These are phyloP conservation scores for Cephalopachus bancanus DNA, from an alignment of 2,797 vertebrate genomes.

Conservation along the genomic window DNA sequence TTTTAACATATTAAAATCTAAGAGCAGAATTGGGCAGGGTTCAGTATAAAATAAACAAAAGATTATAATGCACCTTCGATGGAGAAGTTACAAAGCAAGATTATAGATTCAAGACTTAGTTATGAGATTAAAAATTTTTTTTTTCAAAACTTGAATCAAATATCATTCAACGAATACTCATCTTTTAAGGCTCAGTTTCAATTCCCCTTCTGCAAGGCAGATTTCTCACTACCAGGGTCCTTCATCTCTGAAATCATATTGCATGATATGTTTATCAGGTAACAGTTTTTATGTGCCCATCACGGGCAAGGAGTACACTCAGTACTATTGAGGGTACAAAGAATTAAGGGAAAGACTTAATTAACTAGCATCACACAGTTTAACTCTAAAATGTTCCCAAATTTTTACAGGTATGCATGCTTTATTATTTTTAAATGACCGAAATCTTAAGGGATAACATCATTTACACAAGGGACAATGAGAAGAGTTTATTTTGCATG, in stretches of 20 bases:
- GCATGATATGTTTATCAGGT: not conserved
- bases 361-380: not conserved
- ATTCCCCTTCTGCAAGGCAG: not conserved
- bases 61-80: conserved; percentile 23
- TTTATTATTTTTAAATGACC: conserved; percentile 44
- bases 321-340: not conserved
- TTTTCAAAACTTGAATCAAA: no score
- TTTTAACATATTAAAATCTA: conserved; percentile 10
- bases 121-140: conserved; percentile 32
- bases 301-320: not conserved
- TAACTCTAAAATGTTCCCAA: conserved; percentile 36
- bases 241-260: conserved; percentile 23
- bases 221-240: not conserved
- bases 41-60: conserved; percentile 21
- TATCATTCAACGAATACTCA: not conserved
- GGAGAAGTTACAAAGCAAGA: conserved; percentile 32
- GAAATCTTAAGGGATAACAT: not conserved
- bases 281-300: not conserved
- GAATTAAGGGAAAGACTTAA: not conserved
- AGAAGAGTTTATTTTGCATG: conserved; percentile 9
- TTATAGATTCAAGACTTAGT: conserved; percentile 31
- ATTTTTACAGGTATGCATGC: conserved; percentile 1
- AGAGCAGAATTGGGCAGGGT: conserved; percentile 17
- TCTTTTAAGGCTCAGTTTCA: conserved; percentile 16
- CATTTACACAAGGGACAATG: not conserved